Percentiles rank a stretch among this genome's conserved stretches.
Evolutionary conservation across 2,797 vertebrate species (phyloP).

Genomic region (Ciconia nigra): DNA sequence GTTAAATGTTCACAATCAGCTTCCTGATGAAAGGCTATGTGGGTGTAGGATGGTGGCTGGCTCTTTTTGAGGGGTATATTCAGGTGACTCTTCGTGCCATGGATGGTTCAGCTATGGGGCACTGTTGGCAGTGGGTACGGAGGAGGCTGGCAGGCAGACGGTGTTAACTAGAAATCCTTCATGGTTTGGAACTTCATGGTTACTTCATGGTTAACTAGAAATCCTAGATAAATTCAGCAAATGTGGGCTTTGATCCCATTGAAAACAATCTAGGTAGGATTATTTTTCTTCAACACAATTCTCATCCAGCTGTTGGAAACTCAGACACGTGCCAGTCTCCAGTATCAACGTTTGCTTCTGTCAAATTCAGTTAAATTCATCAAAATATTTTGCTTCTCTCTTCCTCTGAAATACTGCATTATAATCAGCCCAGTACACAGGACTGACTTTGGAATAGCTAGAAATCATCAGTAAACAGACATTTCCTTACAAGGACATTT

Average conservation of each 20-base stretch:
- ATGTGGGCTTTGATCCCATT: background rate
- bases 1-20: background rate
- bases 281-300: background rate
- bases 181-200: too few species aligned
- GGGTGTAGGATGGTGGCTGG: background rate
- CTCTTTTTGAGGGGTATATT: background rate
- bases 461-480: background rate
- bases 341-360: background rate
- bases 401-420: background rate
- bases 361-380: background rate
- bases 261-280: background rate
- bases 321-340: fast-evolving
- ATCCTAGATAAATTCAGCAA: background rate
- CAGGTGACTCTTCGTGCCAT: background rate
- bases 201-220: background rate
- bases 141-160: background rate
- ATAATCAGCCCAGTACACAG: background rate
- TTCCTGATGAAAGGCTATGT: fast-evolving
- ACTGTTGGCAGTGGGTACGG: fast-evolving
- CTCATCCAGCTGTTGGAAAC: background rate
- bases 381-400: background rate
- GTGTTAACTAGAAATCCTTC: background rate
- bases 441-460: background rate
- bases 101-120: background rate
- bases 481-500: background rate